phyloP scores from a whole-genome alignment of 1,140 invertebrate genomes.

The Fopius arisanus region DNA sequence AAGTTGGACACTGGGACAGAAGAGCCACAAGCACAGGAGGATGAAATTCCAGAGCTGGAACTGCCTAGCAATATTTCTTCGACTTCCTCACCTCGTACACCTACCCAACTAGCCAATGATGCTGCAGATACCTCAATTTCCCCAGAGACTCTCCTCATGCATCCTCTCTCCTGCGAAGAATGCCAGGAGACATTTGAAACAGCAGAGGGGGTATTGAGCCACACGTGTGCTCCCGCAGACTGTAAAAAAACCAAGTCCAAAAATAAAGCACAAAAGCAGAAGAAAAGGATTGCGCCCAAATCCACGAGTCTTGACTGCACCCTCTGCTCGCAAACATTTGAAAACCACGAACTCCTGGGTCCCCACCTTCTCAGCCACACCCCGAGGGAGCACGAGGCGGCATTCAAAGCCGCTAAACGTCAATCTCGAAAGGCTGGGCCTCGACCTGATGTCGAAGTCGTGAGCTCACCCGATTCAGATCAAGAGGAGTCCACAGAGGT shows the following conservation, averaged over 20 bases:
- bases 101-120: background rate
- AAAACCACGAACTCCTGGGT: conserved; percentile 42
- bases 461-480: background rate
- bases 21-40: no score
- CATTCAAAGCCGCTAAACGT: conserved; percentile 38
- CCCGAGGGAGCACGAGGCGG: conserved; percentile 47
- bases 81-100: background rate
- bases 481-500: background rate
- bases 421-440: background rate
- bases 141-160: background rate
- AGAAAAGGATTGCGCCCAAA: conserved; percentile 1
- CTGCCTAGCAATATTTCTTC: no score
- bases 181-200: no score
- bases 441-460: conserved; percentile 12
- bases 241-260: background rate
- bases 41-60: background rate
- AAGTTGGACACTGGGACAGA: background rate
- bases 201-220: no score
- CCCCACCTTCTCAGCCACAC: conserved; percentile 54
- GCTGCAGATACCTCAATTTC: background rate
- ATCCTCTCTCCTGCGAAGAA: background rate
- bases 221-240: no score
- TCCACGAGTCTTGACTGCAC: conserved; percentile 32
- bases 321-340: conserved; percentile 47
- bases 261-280: background rate